Base-by-base conservation (phyloP, 1,140 invertebrate genomes). In the Hylaeus volcanicus region DNA sequence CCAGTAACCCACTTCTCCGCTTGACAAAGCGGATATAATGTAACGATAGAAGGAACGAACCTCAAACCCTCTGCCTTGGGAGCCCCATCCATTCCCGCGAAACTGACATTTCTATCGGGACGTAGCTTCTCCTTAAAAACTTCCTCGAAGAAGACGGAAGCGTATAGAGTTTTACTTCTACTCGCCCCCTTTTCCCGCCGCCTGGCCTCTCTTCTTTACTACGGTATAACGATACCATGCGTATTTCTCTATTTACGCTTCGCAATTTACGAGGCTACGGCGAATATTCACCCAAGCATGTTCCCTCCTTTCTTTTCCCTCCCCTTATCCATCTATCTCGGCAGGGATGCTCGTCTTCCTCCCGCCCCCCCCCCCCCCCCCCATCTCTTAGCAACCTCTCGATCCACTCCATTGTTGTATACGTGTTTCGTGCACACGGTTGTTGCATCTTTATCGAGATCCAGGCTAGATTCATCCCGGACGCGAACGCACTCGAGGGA, bases 21-120 rank as follows among this genome's bases (percentile, higher is more conserved):
- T 87, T 79, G 82, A 87, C 86, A 86, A 84, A 87, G 85, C 82
- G 79, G 82, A 79, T 87, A 87, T 87, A 87, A 87, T 87, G 73
- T 75, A 87, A 61, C 75, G 73, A 51, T 56, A 64, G 68, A 58
- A 73, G 41, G 66, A 79, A 80, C 70, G 64, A 64, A 37, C 74
- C 45, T 60, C 64, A 63, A 64, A 73, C 68, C 72, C 56, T 48
- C 70, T 37, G 58, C 61, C 51, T 11, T 8, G 5, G 5, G 39
- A 74, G 75, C 56, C 76, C 76, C 86, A 83, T 87, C 86, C 74
- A 83, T 86, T 88, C 85, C 56, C 86, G 48, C 77, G 56, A 60
- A 78, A 87, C 80, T 87, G 86, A 88, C 86, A 69, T 88, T 83
- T 88, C 83, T 88, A 87, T 87, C 85, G 86, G 56, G 51, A 76